Base-by-base conservation (phyloP, 1,140 invertebrate species). In the Nymphalis io region DNA sequence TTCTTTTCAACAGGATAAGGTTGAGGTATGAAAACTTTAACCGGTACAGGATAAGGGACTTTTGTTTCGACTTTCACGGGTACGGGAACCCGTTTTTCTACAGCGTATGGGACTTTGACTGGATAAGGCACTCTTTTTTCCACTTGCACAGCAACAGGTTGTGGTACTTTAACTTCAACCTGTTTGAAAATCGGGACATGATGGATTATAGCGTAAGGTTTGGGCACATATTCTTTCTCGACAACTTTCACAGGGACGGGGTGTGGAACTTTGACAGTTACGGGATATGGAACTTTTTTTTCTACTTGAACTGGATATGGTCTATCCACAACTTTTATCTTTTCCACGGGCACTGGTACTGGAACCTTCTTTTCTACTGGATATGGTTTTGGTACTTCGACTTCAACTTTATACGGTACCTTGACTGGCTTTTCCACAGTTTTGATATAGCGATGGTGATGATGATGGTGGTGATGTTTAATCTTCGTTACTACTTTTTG, bases 271-370 rank as follows among this genome's bases (percentile, higher is more conserved):
- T 89, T 93, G 69, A 95, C 94, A 72, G 94, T 93, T 11, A 94
- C 93, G 0, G 94, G 92, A 79, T 93, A 94, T 2, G 94, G 94
- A 2, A 95, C 92, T 79, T 93, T 94, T 79, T 94, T 94, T 72
- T 95, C 94, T 0, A 95, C 93, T 12, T 90, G 91, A 0, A 95
- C 94, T 5, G 92, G 92, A 65, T 93, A 93, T 0, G 94, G 93
- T 77, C 95, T 94, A 74, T 95, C 94, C 0, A 95, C 92, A 1
- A 93, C 85, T 75, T 95, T 94, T 12, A 94, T 89, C 81, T 94
- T 94, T 73, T 95, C 93, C 20, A 94, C 93, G 0, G 94, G 92
- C 60, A 94, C 80, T 0, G 94, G 92, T 60, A 94, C 81, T 6
- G 93, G 93, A 1, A 95, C 93, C 82, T 93, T 93, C 82, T 94